Percentiles rank a stretch among this genome's conserved stretches.
Evolutionary conservation across 2,797 vertebrate species (phyloP).

Genomic region (Gambelia wislizenii): DNA sequence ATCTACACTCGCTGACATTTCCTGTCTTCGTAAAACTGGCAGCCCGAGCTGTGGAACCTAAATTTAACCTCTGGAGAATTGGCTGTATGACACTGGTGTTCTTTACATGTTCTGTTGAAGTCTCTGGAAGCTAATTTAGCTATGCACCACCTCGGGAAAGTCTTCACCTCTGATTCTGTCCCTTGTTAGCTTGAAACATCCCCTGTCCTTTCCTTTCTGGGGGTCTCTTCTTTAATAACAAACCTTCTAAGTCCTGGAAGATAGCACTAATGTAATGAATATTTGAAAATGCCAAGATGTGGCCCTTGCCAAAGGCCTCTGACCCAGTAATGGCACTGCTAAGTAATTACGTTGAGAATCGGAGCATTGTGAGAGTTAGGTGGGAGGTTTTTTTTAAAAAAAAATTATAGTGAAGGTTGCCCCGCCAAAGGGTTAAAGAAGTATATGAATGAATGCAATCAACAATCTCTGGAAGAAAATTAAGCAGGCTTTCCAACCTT

Average conservation of each 20-base stretch:
- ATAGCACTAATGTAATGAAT: slow-evolving; percentile 82
- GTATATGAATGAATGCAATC: slow-evolving; percentile 40
- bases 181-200: slow-evolving; percentile 72
- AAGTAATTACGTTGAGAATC: slow-evolving; percentile 47
- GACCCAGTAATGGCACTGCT: slow-evolving; percentile 61
- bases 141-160: slow-evolving; percentile 66
- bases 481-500: slow-evolving; percentile 44
- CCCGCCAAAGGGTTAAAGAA: slow-evolving; percentile 54
- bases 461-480: slow-evolving; percentile 55
- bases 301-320: slow-evolving; percentile 54
- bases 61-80: slow-evolving; percentile 83
- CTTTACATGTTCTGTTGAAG: slow-evolving; percentile 77
- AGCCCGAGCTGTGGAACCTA: slow-evolving; percentile 73
- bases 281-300: slow-evolving; percentile 79
- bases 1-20: slow-evolving; percentile 77
- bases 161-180: slow-evolving; percentile 76
- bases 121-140: slow-evolving; percentile 84
- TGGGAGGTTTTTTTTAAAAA: slow-evolving; percentile 41
- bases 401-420: slow-evolving; percentile 29
- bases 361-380: slow-evolving; percentile 52
- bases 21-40: slow-evolving; percentile 78
- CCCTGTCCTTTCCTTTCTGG: slow-evolving; percentile 66
- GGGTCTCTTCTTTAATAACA: slow-evolving; percentile 76
- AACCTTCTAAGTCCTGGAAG: slow-evolving; percentile 70
- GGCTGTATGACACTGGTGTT: slow-evolving; percentile 76